Conservation (phyloP, 2,113 vertebrate genomes). For the Redunca redunca region DNA sequence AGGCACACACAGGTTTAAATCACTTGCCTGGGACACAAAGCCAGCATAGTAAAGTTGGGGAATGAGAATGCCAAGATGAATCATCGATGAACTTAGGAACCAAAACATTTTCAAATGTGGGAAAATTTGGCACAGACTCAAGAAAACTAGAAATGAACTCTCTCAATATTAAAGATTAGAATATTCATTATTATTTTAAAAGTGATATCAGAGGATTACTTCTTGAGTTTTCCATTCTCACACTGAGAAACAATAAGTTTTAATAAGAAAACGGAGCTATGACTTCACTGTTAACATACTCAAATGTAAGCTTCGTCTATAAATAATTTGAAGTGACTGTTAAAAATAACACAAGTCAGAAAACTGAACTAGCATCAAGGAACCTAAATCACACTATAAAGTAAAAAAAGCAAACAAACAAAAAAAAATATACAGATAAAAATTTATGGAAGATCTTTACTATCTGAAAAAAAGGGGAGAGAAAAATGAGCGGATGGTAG, state of each 20-base stretch:
- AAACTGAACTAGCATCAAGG: slow-evolving; percentile 48
- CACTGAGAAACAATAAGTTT: slow-evolving; percentile 9
- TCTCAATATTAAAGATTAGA: slow-evolving; percentile 39
- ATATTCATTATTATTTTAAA: background rate
- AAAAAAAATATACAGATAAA: background rate
- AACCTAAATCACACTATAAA: slow-evolving; percentile 40
- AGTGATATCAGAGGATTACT: background rate
- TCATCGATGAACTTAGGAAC: slow-evolving; percentile 1
- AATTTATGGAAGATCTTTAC: slow-evolving; percentile 28
- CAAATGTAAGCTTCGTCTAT: slow-evolving; percentile 31
- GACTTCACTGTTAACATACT: slow-evolving; percentile 13
- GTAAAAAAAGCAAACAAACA: slow-evolving; percentile 7
- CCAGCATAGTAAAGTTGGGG: background rate
- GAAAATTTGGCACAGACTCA: slow-evolving; percentile 8
- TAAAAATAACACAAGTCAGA: slow-evolving; percentile 44
- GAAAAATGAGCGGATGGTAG: background rate
- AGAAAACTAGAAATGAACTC: slow-evolving; percentile 47
- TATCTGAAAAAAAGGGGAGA: slow-evolving; percentile 46
- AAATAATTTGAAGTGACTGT: slow-evolving; percentile 29
- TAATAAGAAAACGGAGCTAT: slow-evolving; percentile 15
- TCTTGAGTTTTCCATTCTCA: slow-evolving; percentile 34
- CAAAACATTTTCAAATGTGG: slow-evolving; percentile 45
- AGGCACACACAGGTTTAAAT: slow-evolving; percentile 30
- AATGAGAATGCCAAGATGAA: background rate
- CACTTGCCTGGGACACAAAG: slow-evolving; percentile 41